Evolutionary conservation across 2,113 vertebrate species (phyloP).

Genomic region (Merops nubicus): DNA sequence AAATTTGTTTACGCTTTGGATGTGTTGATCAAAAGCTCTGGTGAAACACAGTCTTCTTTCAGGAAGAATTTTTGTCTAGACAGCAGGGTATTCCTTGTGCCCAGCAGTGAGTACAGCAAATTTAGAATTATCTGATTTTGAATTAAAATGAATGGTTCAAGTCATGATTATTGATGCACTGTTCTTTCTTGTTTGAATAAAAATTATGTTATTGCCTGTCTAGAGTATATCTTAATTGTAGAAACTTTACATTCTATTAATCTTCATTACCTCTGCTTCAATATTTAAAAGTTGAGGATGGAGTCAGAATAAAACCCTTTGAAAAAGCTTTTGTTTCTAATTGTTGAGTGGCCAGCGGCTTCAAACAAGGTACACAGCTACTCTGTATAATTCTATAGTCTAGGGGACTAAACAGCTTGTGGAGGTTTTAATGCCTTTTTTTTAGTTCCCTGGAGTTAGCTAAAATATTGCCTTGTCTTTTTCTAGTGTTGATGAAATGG

Average conservation of each 20-base stretch:
- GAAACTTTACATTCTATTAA: conserved; percentile 52
- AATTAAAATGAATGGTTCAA: conserved; percentile 57
- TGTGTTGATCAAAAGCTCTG: conserved; percentile 18
- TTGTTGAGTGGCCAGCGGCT: background rate
- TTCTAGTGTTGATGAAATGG: background rate
- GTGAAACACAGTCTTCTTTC: background rate
- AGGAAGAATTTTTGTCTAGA: background rate
- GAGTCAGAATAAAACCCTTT: background rate
- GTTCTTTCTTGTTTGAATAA: conserved; percentile 66
- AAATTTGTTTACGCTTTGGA: background rate
- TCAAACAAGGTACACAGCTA: background rate
- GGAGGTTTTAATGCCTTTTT: background rate
- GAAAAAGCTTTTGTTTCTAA: background rate
- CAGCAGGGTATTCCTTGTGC: background rate
- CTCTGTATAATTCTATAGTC: background rate
- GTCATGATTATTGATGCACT: conserved; percentile 50
- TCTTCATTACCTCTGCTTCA: conserved; percentile 38
- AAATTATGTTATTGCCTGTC: conserved; percentile 47
- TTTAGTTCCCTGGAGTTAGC: background rate
- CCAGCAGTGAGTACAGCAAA: background rate
- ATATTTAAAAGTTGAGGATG: conserved; percentile 7
- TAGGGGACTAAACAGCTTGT: background rate
- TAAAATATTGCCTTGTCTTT: background rate
- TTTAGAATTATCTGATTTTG: background rate
- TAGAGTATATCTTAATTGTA: conserved; percentile 52